A percentile compares a stretch with the other conserved stretches of the same genome.
These are phyloP conservation scores for Diabrotica balteata DNA, from an alignment of 2,888 invertebrate genomes.

Conservation along the genomic window DNA sequence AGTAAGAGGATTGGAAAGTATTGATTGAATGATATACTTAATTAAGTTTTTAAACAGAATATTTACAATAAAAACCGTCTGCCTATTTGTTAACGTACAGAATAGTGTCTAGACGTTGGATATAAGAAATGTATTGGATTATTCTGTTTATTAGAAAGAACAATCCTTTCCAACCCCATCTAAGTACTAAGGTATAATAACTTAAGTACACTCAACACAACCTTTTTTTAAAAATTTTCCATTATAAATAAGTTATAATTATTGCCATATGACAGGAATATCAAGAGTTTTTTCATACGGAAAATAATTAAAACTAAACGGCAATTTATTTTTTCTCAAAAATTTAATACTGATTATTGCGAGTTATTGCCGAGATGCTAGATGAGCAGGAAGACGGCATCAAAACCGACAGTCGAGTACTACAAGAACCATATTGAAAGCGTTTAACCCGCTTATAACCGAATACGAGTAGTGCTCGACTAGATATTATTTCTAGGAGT, in stretches of 20 bases:
- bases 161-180: neutral
- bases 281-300: conserved; percentile 36
- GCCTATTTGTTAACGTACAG: too few relatives aligned
- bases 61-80: too few relatives aligned
- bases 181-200: conserved; percentile 39
- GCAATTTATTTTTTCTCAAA: conserved; percentile 32
- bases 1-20: conserved; percentile 25
- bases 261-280: conserved; percentile 50
- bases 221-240: conserved; percentile 40
- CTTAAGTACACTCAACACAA: conserved; percentile 52
- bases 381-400: conserved; percentile 55
- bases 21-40: neutral
- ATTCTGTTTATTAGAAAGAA: too few relatives aligned
- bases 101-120: too few relatives aligned
- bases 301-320: conserved; percentile 32
- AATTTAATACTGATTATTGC: conserved; percentile 64
- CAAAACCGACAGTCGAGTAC: conserved; percentile 17
- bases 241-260: conserved; percentile 41
- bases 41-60: too few relatives aligned
- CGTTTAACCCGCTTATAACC: too few relatives aligned
- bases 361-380: conserved; percentile 64
- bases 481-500: neutral
- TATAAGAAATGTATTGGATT: too few relatives aligned
- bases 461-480: too few relatives aligned
- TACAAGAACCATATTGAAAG: neutral